Evolutionary conservation across 1,140 invertebrate species (phyloP), one percentile per base, ranked within the genome.

Genomic region (Lepidurus packardi): DNA sequence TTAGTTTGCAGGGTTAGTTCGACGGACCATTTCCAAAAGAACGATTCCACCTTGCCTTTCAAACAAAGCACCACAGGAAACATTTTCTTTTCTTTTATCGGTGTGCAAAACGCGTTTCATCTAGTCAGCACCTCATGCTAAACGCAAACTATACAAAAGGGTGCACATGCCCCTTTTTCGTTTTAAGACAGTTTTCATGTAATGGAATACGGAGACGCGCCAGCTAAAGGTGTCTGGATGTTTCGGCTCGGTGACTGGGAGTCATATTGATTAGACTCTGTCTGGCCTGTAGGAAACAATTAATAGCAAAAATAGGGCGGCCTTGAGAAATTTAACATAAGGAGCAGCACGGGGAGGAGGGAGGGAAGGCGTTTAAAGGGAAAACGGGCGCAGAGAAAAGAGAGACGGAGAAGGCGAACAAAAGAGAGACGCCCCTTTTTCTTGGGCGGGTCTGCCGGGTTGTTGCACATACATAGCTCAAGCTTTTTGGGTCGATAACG

Each of bases 211-310:
- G 16, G 13, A 65, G 53, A 65, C 53, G 53, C 53, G 53, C 53
- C 53, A 65, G 53, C 53, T 65, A 65, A 65, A 65, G 53, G 53
- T 65, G 53, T 65, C 53, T 65, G 53, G 53, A 21, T 65, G 53
- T 65, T 65, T 65, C 53, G 53, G 53, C 53, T 65, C 53, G 53
- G 53, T 65, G 53, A 65, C 53, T 65, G 53, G 53, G 53, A 65
- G 53, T 65, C 53, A 65, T 65, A 65, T 65, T 65, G 53, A 65
- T 65, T 65, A 65, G 53, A 65, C 53, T 34, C 34, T 65, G 53
- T 65, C 53, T 65, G 53, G 53, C n/a, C 53, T 65, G 53, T 65
- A 65, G 53, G 53, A 65, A 65, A 65, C 53, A 65, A 65, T 65
- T 65, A 65, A 65, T 65, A 65, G 53, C 53, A 65, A 65, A 65